Percentiles rank a stretch among this genome's conserved stretches.
Evolutionary conservation across 2,797 vertebrate species (phyloP).

Genomic region (Ibycter americanus): DNA sequence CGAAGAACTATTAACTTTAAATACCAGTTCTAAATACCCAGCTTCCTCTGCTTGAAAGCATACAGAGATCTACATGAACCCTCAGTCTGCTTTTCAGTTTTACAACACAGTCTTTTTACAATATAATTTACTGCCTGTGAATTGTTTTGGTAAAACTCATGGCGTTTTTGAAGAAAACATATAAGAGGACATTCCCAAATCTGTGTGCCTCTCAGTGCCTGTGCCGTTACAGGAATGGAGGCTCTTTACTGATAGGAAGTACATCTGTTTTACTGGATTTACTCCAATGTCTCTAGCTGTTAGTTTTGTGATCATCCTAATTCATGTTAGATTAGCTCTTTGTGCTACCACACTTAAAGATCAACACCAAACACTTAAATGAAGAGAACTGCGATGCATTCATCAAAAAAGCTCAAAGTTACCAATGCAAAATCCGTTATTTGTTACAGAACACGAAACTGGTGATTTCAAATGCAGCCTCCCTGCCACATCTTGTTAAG

Average conservation of each 20-base stretch:
- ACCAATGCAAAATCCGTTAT: neutral
- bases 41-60: neutral
- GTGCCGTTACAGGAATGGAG: neutral
- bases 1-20: neutral
- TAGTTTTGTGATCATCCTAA: neutral
- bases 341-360: neutral
- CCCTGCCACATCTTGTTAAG: neutral
- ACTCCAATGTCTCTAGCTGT: neutral
- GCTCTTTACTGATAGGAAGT: conserved; percentile 9
- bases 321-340: neutral
- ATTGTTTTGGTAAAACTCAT: neutral
- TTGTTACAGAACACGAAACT: neutral
- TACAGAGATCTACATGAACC: neutral
- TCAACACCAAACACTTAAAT: neutral
- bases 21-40: neutral
- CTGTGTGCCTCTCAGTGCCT: neutral
- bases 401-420: neutral
- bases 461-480: neutral
- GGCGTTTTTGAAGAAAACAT: neutral
- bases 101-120: neutral
- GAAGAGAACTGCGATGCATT: neutral
- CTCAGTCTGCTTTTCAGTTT: neutral
- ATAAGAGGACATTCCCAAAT: neutral
- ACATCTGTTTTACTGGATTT: conserved; percentile 21
- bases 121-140: neutral